Evolutionary conservation across 2,888 invertebrate species (phyloP), one percentile per base, ranked within the genome.

Genomic region (Pheosia gnoma): DNA sequence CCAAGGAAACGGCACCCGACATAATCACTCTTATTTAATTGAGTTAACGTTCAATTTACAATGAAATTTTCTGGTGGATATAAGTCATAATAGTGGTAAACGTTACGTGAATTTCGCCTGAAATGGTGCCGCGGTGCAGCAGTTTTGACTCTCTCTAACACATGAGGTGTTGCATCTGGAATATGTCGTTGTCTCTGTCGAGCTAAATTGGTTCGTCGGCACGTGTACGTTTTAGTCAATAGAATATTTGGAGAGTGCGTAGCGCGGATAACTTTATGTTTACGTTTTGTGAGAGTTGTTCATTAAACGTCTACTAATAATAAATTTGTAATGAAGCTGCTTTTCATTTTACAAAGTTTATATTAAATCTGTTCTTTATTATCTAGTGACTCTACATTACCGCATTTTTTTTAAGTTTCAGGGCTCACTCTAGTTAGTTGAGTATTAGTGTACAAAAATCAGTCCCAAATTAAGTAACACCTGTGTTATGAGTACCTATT

Each of bases 101-200:
- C 58, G 58, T 45, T 66, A 62, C 58, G 63, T 61, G 79, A 77
- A 80, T 82, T 85, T 87, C 85, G 82, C 90, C 91, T 82, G 90
- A 90, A 90, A 89, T 87, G 91, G 91, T 83, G 80, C 80, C 85
- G 85, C 76, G 87, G 72, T 90, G 89, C 89, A 89, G 74, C 76
- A 71, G 52, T 69, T 66, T 73, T 64, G 67, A 89, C 87, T 71
- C 82, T 58, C 59, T 88, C 80, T 62, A 36, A 43, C 78, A 9
- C 67, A 45, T 3, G 38, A 2, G 5, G 9, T 62, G 49, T 60
- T 59, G 58, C 63, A 68, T 67, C 62, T 66, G 57, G 52, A 61
- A 58, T 62, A 60, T 79, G 59, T 68, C 11, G 61, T 69, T 60
- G 65, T 88, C 86, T 71, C 80, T 68, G 63, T 88, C 80, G 66